Evolutionary conservation across 1,140 invertebrate genomes (phyloP).

Genomic region (Ectropis grisescens): DNA sequence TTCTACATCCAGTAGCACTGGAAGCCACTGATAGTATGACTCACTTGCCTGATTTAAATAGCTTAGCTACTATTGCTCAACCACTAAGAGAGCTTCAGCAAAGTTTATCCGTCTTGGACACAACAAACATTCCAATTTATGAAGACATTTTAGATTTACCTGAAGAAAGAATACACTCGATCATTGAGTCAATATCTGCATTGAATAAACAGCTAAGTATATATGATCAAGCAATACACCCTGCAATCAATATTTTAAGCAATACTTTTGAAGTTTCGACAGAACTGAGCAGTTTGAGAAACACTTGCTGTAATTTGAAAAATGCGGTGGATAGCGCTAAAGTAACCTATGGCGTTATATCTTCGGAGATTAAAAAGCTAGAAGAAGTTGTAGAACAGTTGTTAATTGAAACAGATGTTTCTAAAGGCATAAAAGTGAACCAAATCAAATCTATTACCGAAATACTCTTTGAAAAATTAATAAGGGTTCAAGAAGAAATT

Average conservation of each 20-base stretch:
- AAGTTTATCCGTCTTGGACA: constrained; percentile 39
- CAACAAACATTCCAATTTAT: constrained; percentile 38
- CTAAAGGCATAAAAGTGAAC: constrained; percentile 24
- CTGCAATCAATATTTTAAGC: too few relatives aligned
- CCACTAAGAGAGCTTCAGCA: constrained; percentile 53
- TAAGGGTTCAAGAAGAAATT: constrained; percentile 29
- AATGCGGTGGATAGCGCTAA: too few relatives aligned
- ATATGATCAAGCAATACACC: too few relatives aligned
- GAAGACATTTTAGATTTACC: constrained; percentile 38
- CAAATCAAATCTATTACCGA: constrained; percentile 28
- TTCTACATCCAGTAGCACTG: constrained; percentile 36
- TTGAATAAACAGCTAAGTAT: constrained; percentile 36
- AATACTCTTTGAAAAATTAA: constrained; percentile 27
- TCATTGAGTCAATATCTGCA: constrained; percentile 25
- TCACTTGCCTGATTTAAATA: constrained; percentile 18
- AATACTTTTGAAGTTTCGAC: too few relatives aligned
- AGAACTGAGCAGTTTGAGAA: too few relatives aligned
- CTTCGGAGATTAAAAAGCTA: constrained; percentile 15
- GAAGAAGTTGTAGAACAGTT: constrained; percentile 21
- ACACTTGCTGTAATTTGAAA: too few relatives aligned
- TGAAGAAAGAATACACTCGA: constrained; percentile 32
- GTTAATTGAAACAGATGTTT: constrained; percentile 22
- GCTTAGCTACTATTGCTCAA: constrained; percentile 48
- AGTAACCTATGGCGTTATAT: too few relatives aligned
- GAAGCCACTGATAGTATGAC: constrained; percentile 28